phyloP scores from a whole-genome alignment of 2,113 vertebrate species.

The Nanger granti region DNA sequence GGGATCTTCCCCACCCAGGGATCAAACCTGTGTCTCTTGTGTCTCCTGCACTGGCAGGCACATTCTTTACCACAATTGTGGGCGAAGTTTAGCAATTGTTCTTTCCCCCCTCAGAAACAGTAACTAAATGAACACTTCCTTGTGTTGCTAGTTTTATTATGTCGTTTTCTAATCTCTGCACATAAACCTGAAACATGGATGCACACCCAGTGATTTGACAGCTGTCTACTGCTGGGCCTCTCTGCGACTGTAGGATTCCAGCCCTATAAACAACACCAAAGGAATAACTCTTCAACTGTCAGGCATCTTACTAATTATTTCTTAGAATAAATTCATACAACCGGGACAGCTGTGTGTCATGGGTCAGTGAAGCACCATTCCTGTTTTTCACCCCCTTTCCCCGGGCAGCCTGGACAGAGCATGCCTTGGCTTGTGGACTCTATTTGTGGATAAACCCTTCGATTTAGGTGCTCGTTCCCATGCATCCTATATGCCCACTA shows the following conservation, averaged over 20 bases:
- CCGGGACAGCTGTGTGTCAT: not conserved
- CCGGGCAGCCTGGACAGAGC: not conserved
- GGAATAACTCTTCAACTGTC: not conserved
- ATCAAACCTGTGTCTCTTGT: not conserved
- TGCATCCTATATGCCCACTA: not conserved
- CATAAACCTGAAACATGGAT: slow-evolving; percentile 12
- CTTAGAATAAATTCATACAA: not conserved
- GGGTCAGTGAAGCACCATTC: not conserved
- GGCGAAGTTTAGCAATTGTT: not conserved
- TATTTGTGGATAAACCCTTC: not conserved
- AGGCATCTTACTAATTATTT: not conserved
- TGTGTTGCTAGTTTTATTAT: not conserved
- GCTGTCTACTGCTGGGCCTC: not conserved
- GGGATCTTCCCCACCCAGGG: not conserved
- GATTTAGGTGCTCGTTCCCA: not conserved
- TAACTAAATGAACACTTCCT: not conserved
- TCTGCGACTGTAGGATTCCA: not conserved
- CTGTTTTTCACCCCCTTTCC: not conserved
- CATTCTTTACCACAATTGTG: not conserved
- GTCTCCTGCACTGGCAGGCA: not conserved
- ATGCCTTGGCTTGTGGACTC: not conserved
- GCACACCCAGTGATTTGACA: slow-evolving; percentile 4
- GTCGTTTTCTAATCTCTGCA: not conserved
- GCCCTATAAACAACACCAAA: slow-evolving; percentile 9
- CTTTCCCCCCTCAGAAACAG: not conserved